These are phyloP conservation scores for Sylvia borin DNA, from an alignment of 2,797 vertebrate species.

Conservation along the genomic window DNA sequence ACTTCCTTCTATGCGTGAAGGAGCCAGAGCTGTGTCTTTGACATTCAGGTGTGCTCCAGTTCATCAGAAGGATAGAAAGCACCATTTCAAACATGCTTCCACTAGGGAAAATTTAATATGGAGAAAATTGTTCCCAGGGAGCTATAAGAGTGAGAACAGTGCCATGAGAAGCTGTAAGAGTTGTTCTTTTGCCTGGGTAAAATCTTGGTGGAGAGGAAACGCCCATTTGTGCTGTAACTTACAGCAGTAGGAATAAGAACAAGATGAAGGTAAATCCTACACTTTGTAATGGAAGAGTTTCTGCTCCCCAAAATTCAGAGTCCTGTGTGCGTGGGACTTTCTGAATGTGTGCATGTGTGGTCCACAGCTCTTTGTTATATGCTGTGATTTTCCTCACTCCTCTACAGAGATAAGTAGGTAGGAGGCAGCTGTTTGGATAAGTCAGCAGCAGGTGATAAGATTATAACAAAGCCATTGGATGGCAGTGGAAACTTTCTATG, in stretches of 20 bases:
- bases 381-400: constrained; percentile 14
- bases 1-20: neutral
- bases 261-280: neutral
- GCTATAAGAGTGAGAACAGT: neutral
- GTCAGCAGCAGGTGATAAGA: neutral
- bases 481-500: neutral
- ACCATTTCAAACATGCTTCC: neutral
- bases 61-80: neutral
- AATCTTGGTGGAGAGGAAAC: neutral
- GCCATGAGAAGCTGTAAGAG: neutral
- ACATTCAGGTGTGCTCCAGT: neutral
- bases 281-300: neutral
- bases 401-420: constrained; percentile 23
- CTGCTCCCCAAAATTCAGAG: neutral
- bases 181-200: neutral
- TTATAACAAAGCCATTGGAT: neutral
- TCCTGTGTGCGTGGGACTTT: neutral
- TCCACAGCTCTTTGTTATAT: neutral
- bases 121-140: neutral
- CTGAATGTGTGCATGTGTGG: neutral
- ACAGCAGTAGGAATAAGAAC: neutral
- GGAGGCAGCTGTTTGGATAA: constrained; percentile 42
- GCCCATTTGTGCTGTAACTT: neutral
- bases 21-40: neutral
- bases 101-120: neutral